These are phyloP conservation scores for Erebia epiphron DNA, from an alignment of 2,888 invertebrate species.

Conservation along the genomic window DNA sequence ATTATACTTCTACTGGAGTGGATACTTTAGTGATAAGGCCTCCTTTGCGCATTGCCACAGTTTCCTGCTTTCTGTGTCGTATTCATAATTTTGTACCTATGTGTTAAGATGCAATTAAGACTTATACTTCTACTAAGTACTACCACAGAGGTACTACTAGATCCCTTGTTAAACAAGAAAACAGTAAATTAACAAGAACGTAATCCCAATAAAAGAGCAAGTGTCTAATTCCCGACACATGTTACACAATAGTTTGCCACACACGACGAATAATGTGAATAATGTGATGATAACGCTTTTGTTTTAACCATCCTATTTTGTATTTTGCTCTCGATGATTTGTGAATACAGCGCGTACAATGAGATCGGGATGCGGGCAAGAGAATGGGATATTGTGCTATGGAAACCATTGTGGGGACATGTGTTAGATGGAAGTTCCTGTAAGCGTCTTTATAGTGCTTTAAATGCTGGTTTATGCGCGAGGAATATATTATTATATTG, in stretches of 20 bases:
- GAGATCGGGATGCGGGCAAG: conserved; percentile 74
- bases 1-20: too few relatives aligned
- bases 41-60: too few relatives aligned
- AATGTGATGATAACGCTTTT: conserved; percentile 72
- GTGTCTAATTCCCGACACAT: conserved; percentile 60
- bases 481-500: neutral
- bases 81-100: too few relatives aligned
- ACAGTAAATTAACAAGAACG: conserved; percentile 8
- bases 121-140: too few relatives aligned
- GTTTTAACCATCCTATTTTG: conserved; percentile 64
- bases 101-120: too few relatives aligned
- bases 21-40: too few relatives aligned
- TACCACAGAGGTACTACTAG: too few relatives aligned
- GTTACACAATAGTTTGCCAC: conserved; percentile 61
- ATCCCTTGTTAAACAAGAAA: neutral
- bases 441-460: conserved; percentile 30
- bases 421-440: conserved; percentile 42
- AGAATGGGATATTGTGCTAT: conserved; percentile 69
- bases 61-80: too few relatives aligned
- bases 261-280: conserved; percentile 75
- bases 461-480: conserved; percentile 15
- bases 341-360: conserved; percentile 78
- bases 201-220: conserved; percentile 55
- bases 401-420: conserved; percentile 63
- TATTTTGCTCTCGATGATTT: conserved; percentile 69